Evolutionary conservation across 1,140 invertebrate species (phyloP), one percentile per base, ranked within the genome.

Genomic region (Drosophila obscura): DNA sequence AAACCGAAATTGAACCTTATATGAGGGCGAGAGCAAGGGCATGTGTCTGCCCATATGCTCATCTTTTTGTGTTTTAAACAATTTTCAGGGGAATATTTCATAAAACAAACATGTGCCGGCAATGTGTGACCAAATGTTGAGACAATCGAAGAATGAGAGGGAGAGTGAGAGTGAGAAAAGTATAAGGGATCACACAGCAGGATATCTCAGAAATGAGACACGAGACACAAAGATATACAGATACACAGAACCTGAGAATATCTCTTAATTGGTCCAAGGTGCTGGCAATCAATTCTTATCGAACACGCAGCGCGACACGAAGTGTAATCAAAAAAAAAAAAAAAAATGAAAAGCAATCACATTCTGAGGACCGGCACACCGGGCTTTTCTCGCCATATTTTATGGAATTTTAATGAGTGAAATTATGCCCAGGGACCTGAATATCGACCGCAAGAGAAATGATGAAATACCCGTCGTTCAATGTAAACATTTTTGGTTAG

Each of bases 1-100:
- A 28, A 78, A 74, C 72, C 72, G 73, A 82, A 78, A 82, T 81
- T 82, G 74, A 82, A 83, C 79, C 79, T 82, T 82, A 79, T 74
- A 83, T 82, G 69, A 83, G 79, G 79, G 79, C 79, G 80, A 65
- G 51, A 64, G 66, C 63, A 63, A 11, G 11, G 35, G 35, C 35
- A 5, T 13, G 43, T 48, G 62, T 26, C 65, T 48, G 67, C 67
- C 65, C 67, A 71, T 71, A 71, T 71, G 67, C 56, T 77, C 80
- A 48, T 82, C 77, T 82, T 81, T 35, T 43, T 19, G 19, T 19
- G 19, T 19, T 83, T 74, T 80, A 53, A 71, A 77, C 67, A 68
- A 67, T 56, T 66, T 74, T 39, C 24, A 69, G 66, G 66, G 66
- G 64, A 69, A 69, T 69, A 69, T 69, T 65, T 69, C 66, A 69